These are phyloP conservation scores for Limonius californicus DNA, from an alignment of 1,140 invertebrate genomes.

Conservation along the genomic window DNA sequence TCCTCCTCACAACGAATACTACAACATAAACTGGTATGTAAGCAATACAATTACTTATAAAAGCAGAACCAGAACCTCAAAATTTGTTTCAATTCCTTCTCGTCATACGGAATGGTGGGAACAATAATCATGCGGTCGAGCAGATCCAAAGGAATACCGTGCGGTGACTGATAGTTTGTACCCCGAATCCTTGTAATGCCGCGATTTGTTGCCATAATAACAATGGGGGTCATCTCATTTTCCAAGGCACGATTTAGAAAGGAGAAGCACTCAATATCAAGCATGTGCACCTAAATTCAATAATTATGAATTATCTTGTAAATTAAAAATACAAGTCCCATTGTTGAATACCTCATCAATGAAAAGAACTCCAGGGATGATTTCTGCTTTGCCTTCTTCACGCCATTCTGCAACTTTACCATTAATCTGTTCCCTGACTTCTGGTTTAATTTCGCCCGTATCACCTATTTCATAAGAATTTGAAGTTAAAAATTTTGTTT, in stretches of 20 bases:
- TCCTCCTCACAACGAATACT: slow-evolving; percentile 85
- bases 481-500: slow-evolving; percentile 7
- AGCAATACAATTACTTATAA: not conserved
- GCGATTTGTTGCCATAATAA: slow-evolving; percentile 99
- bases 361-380: slow-evolving; percentile 93
- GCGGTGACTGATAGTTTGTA: slow-evolving; percentile 89
- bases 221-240: slow-evolving; percentile 93
- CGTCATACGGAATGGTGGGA: slow-evolving; percentile 81
- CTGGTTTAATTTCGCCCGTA: slow-evolving; percentile 97
- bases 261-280: slow-evolving; percentile 98
- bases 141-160: slow-evolving; percentile 95
- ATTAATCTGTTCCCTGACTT: slow-evolving; percentile 98
- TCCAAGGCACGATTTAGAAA: slow-evolving; percentile 96
- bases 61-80: slow-evolving; percentile 61
- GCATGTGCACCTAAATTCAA: slow-evolving; percentile 82
- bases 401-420: slow-evolving; percentile 98
- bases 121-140: slow-evolving; percentile 96
- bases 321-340: not conserved
- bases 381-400: slow-evolving; percentile 98
- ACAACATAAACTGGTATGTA: too few species aligned
- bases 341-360: slow-evolving; percentile 72
- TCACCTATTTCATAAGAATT: slow-evolving; percentile 81
- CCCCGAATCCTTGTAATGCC: slow-evolving; percentile 95
- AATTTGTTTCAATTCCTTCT: slow-evolving; percentile 89
- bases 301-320: slow-evolving; percentile 1